Conservation (phyloP, 2,888 invertebrate species). For the Thera britannica region DNA sequence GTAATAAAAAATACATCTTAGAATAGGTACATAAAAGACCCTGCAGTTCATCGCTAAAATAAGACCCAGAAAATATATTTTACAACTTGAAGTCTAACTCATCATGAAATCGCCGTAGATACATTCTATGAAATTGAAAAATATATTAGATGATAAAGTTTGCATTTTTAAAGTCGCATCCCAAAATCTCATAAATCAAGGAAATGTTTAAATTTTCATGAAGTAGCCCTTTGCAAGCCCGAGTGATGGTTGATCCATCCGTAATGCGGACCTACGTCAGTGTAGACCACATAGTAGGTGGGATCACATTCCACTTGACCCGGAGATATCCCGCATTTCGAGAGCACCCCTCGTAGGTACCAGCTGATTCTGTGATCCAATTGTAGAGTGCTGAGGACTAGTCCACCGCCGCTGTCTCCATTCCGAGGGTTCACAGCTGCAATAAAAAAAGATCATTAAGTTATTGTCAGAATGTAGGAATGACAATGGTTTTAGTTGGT, state of each 20-base stretch:
- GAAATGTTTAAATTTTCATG: not conserved
- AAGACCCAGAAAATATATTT: too few relatives aligned
- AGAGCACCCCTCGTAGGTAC: slow-evolving; percentile 73
- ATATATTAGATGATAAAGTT: too few relatives aligned
- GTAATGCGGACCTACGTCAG: slow-evolving; percentile 73
- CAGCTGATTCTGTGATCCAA: slow-evolving; percentile 69
- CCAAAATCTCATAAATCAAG: not conserved
- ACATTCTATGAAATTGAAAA: too few relatives aligned
- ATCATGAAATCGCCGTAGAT: too few relatives aligned
- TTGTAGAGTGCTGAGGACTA: slow-evolving; percentile 72
- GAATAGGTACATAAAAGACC: too few relatives aligned
- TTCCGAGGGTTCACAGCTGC: slow-evolving; percentile 85
- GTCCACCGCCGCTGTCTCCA: slow-evolving; percentile 87
- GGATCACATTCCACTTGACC: slow-evolving; percentile 63
- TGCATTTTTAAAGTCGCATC: too few relatives aligned
- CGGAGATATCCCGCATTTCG: slow-evolving; percentile 66
- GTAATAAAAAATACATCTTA: too few relatives aligned
- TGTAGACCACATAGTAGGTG: slow-evolving; percentile 68
- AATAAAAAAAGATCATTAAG: slow-evolving; percentile 24
- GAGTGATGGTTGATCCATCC: slow-evolving; percentile 75
- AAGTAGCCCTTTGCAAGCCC: slow-evolving; percentile 57
- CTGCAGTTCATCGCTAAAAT: too few relatives aligned
- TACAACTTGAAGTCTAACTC: too few relatives aligned
- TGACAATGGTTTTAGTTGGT: too few relatives aligned
- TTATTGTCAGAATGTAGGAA: too few relatives aligned